Percentiles rank a stretch among this genome's conserved stretches.
phyloP scores from a whole-genome alignment of 2,797 vertebrate genomes.

The Simalia tracyae region DNA sequence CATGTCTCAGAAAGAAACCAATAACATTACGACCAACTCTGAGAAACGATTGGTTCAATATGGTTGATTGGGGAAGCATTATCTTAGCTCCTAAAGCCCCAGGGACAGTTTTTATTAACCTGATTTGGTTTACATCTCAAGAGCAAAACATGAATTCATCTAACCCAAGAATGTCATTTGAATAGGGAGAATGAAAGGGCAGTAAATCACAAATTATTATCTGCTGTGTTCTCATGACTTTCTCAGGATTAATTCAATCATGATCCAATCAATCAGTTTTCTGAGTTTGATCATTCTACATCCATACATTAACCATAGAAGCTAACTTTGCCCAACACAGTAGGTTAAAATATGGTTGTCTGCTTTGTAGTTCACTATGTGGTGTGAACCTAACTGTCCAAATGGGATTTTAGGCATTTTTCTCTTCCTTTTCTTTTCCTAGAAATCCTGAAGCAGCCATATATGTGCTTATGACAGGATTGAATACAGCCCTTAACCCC shows the following conservation, averaged over 20 bases:
- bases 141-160: neutral
- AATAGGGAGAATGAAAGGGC: neutral
- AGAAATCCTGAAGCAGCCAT: neutral
- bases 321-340: neutral
- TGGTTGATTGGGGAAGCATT: neutral
- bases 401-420: neutral
- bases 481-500: neutral
- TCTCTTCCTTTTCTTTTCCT: neutral
- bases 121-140: neutral
- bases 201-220: neutral
- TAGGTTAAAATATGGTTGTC: neutral
- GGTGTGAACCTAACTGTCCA: constrained; percentile 6
- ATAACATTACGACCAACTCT: neutral
- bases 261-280: neutral
- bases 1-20: neutral
- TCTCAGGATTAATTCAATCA: neutral
- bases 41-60: neutral
- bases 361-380: constrained; percentile 48
- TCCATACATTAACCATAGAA: neutral
- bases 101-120: neutral
- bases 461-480: neutral
- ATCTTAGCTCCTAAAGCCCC: neutral
- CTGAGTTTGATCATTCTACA: neutral
- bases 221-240: neutral
- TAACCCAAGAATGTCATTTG: neutral